These are phyloP conservation scores for Gadus chalcogrammus DNA, from an alignment of 2,113 vertebrate species.

Conservation along the genomic window DNA sequence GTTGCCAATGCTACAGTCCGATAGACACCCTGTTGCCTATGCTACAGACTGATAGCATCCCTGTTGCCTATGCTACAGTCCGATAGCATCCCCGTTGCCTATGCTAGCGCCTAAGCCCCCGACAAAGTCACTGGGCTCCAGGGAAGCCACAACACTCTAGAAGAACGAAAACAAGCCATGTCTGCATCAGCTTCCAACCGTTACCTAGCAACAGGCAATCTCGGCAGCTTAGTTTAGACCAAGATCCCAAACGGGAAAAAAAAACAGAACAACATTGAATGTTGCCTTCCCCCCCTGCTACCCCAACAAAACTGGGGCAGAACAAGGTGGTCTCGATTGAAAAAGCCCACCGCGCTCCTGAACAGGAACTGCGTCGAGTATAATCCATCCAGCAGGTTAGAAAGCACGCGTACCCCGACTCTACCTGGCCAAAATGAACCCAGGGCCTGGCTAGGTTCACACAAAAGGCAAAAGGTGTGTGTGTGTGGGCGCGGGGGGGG, in stretches of 20 bases:
- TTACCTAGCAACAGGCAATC: conserved; percentile 72
- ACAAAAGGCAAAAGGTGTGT: neutral
- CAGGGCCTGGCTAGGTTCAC: conserved; percentile 16
- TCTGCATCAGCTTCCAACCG: conserved; percentile 60
- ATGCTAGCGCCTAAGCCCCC: conserved; percentile 4
- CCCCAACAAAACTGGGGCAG: conserved; percentile 22
- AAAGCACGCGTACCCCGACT: conserved; percentile 23
- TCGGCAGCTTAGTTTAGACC: conserved; percentile 55
- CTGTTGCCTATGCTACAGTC: too few species aligned
- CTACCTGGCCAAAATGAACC: conserved; percentile 6
- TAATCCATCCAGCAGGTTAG: neutral
- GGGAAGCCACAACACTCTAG: conserved; percentile 23
- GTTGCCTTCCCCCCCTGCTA: conserved; percentile 22
- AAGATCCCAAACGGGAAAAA: conserved; percentile 52
- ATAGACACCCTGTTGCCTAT: too few species aligned
- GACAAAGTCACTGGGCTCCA: conserved; percentile 32
- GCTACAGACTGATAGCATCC: too few species aligned
- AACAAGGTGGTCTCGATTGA: conserved; percentile 28
- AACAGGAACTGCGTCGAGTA: neutral
- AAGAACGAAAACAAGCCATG: conserved; percentile 45
- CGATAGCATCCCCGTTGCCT: too few species aligned
- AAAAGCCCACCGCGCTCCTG: conserved; percentile 22
- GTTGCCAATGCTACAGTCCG: too few species aligned
- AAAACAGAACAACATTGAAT: conserved; percentile 36
- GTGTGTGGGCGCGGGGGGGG: neutral